Percentiles rank a stretch among this genome's conserved stretches.
phyloP scores from a whole-genome alignment of 2,113 vertebrate genomes.

The Hemiscyllium ocellatum region DNA sequence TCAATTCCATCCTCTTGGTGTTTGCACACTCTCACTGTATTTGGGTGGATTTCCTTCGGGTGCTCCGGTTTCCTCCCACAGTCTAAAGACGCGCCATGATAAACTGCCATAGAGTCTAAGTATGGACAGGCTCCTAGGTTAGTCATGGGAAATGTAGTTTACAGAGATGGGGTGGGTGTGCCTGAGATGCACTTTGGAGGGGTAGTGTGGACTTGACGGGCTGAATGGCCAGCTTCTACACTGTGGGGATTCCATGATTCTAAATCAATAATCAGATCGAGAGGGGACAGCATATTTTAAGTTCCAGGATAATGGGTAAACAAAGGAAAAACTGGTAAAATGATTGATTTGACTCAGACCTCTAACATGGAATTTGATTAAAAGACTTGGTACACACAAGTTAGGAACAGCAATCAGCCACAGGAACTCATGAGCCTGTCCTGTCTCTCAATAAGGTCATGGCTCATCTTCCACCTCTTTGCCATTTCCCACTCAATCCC shows the following conservation, averaged over 20 bases:
- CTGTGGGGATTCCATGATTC: neutral
- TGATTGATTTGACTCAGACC: neutral
- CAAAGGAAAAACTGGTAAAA: neutral
- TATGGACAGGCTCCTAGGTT: too few species aligned
- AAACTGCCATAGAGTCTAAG: too few species aligned
- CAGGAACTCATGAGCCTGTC: neutral
- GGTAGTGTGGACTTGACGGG: too few species aligned
- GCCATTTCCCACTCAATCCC: neutral
- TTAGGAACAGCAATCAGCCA: neutral
- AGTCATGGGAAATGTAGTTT: too few species aligned
- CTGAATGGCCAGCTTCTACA: too few species aligned
- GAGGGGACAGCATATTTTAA: neutral
- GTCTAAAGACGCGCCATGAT: too few species aligned
- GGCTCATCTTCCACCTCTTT: neutral
- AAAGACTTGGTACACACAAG: neutral
- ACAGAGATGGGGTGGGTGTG: too few species aligned
- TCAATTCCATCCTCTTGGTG: too few species aligned
- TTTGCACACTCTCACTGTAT: too few species aligned
- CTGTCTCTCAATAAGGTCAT: neutral
- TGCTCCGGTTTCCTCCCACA: too few species aligned
- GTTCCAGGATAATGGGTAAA: neutral
- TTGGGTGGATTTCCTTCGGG: too few species aligned
- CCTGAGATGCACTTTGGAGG: too few species aligned
- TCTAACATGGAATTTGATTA: neutral
- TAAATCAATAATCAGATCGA: neutral